Base-by-base conservation (phyloP, 2,797 vertebrate genomes). In the Sebastes oblongus region DNA sequence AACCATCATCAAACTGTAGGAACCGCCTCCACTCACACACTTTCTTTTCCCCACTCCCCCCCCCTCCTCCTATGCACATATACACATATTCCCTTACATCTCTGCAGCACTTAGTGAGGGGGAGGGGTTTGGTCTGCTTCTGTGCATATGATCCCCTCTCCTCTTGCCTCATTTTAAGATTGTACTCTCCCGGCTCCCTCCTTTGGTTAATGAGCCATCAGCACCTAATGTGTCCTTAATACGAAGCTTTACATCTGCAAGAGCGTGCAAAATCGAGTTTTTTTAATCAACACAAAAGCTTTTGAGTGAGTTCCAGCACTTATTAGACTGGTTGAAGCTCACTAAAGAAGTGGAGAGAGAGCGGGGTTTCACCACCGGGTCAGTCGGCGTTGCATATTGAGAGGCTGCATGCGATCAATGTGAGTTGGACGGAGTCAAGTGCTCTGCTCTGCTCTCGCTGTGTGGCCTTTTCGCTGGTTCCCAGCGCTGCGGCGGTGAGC, bases 71-170 rank as follows among this genome's bases (percentile, higher is more conserved):
- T 77, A 65, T 42, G 59, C 72, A 83, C 72, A 81, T n/a, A 82
- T 74, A 77, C 69, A 72, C 76, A 72, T 75, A 50, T 82, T 82
- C 87, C 71, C 86, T 87, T 61, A 58, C 91, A 91, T 92, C 90
- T 89, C 88, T 92, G 85, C 91, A 90, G 90, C 92, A 92, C 92
- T 93, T 93, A 93, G 91, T 3, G 72, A 58, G 92, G 88, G 88
- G 93, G 92, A 87, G 90, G 94, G 90, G 89, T 25, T 65, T 11
- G 74, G 75, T 77, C 78, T 81, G 78, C 85, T 78, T 8, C 83
- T 67, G 89, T 88, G 85, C 90, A 90, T 88, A 90, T 89, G 90
- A 94, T 91, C 89, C 86, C 88, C 67, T 84, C 82, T 90, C 67
- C 80, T 75, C 77, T 77, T 68, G 67, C 77, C 42, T 46, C 69